Percentiles rank a stretch among this genome's conserved stretches.
phyloP scores from a whole-genome alignment of 2,888 invertebrate species.

The Tyria jacobaeae region DNA sequence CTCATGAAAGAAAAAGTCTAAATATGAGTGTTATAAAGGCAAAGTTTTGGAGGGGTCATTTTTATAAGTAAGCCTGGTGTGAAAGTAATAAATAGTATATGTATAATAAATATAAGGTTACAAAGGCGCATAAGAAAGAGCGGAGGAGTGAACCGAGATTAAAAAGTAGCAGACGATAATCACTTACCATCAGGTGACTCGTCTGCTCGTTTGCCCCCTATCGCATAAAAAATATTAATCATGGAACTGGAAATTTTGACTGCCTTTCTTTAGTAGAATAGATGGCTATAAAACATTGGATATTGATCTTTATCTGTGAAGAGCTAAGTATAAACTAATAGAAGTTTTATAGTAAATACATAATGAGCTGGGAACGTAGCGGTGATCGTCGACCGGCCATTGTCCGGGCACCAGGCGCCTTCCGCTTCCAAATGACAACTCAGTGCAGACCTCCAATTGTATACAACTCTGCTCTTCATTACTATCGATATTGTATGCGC shows the following conservation, averaged over 20 bases:
- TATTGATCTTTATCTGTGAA: slow-evolving; percentile 14
- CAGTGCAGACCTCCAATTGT: slow-evolving; percentile 63
- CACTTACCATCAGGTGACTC: too few relatives aligned
- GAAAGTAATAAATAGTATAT: too few relatives aligned
- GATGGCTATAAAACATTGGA: background rate
- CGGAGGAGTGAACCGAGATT: too few relatives aligned
- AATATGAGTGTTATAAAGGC: too few relatives aligned
- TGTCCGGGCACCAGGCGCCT: slow-evolving; percentile 79
- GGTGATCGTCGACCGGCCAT: slow-evolving; percentile 78
- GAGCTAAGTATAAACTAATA: slow-evolving; percentile 62
- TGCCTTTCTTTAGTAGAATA: background rate
- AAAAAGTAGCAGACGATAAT: background rate
- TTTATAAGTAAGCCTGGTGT: too few relatives aligned
- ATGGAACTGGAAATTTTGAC: too few relatives aligned
- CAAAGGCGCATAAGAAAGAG: background rate
- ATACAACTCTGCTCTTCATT: slow-evolving; percentile 60
- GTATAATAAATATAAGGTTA: background rate
- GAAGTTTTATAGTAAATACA: slow-evolving; percentile 79
- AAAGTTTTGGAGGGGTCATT: too few relatives aligned
- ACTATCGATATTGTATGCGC: slow-evolving; percentile 48
- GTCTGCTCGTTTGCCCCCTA: background rate
- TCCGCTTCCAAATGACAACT: slow-evolving; percentile 73
- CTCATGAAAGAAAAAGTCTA: too few relatives aligned
- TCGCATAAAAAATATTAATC: too few relatives aligned
- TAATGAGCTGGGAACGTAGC: slow-evolving; percentile 82